Percentiles rank a stretch among this genome's conserved stretches.
These are phyloP conservation scores for Euthynnus affinis DNA, from an alignment of 2,797 vertebrate genomes.

Conservation along the genomic window DNA sequence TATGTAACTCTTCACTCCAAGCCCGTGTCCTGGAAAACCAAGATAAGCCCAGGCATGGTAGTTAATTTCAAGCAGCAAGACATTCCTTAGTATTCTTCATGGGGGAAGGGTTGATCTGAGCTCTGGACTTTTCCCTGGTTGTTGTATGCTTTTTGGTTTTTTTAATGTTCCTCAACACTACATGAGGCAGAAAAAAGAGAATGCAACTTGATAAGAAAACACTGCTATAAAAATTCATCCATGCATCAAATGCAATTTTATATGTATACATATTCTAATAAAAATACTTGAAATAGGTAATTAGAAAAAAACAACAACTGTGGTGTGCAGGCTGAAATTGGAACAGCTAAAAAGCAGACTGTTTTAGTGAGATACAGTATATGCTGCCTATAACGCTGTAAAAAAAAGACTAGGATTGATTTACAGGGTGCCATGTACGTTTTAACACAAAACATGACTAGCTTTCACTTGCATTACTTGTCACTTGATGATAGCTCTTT, in stretches of 20 bases:
- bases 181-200: background rate
- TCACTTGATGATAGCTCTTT: conserved; percentile 48
- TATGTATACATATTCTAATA: background rate
- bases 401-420: conserved; percentile 48
- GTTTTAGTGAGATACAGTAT: background rate
- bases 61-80: conserved; percentile 67
- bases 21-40: conserved; percentile 62
- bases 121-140: conserved; percentile 33
- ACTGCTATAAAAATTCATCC: background rate
- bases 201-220: background rate
- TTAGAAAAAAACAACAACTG: conserved; percentile 1
- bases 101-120: conserved; percentile 38
- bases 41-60: conserved; percentile 72
- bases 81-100: conserved; percentile 61
- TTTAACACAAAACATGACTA: conserved; percentile 33
- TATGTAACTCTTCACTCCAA: conserved; percentile 73
- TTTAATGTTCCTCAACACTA: background rate
- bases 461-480: conserved; percentile 43
- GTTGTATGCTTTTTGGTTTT: background rate
- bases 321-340: background rate
- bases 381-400: conserved; percentile 18
- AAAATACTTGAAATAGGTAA: background rate
- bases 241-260: background rate
- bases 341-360: conserved; percentile 9
- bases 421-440: conserved; percentile 45